phyloP scores from a whole-genome alignment of 1,140 invertebrate species.

The Camponotus floridanus region DNA sequence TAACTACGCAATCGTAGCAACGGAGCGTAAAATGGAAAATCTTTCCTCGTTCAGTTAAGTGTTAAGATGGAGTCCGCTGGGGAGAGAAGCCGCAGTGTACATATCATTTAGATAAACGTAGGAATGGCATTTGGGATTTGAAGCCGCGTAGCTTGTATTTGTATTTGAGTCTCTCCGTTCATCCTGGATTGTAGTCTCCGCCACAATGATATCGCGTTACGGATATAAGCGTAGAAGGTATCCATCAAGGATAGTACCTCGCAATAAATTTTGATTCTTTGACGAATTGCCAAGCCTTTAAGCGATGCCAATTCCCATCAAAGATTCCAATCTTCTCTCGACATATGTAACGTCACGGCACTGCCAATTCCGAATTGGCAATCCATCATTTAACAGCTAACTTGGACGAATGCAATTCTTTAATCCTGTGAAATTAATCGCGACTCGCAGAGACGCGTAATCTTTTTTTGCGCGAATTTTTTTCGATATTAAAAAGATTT shows the following conservation, averaged over 20 bases:
- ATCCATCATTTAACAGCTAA: neutral
- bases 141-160: neutral
- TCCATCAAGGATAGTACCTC: neutral
- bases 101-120: conserved; percentile 61
- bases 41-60: conserved; percentile 36
- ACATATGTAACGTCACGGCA: no score
- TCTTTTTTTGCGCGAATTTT: neutral
- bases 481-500: neutral
- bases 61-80: conserved; percentile 34
- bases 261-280: neutral
- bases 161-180: conserved; percentile 34
- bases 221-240: neutral
- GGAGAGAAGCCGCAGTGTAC: conserved; percentile 50
- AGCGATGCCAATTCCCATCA: neutral
- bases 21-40: conserved; percentile 18
- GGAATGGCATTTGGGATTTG: conserved; percentile 54
- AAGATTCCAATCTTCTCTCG: neutral
- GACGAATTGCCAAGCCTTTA: neutral
- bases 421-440: neutral
- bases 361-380: neutral
- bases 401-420: neutral
- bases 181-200: neutral
- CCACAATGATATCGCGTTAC: neutral
- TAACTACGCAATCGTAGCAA: neutral
- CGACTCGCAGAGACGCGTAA: neutral